Conservation (phyloP, 1,140 invertebrate species). For the Seison nebaliae region DNA sequence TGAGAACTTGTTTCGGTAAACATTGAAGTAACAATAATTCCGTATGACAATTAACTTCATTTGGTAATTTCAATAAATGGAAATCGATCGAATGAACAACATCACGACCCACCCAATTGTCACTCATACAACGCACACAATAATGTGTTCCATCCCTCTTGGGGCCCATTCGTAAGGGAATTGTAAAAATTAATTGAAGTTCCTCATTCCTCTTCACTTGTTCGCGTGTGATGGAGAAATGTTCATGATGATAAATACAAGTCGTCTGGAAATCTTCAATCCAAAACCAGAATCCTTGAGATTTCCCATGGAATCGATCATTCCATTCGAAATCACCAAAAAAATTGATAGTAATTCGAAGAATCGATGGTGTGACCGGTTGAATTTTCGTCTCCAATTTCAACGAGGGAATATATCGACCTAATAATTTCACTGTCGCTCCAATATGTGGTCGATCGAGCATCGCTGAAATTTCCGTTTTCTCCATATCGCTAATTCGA, state of each 20-base stretch:
- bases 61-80: slow-evolving; percentile 61
- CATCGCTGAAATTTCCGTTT: slow-evolving; percentile 51
- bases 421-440: slow-evolving; percentile 48
- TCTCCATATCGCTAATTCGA: slow-evolving; percentile 52
- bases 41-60: slow-evolving; percentile 72
- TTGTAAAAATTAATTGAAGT: slow-evolving; percentile 69
- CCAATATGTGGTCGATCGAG: slow-evolving; percentile 50
- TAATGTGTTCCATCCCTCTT: slow-evolving; percentile 59
- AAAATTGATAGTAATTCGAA: slow-evolving; percentile 56
- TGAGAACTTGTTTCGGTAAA: slow-evolving; percentile 51
- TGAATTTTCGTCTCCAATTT: slow-evolving; percentile 56
- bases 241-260: slow-evolving; percentile 80
- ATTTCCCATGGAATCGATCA: slow-evolving; percentile 44
- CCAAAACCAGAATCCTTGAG: slow-evolving; percentile 84
- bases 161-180: slow-evolving; percentile 66
- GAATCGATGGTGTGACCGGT: slow-evolving; percentile 65
- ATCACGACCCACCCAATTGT: slow-evolving; percentile 62
- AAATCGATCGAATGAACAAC: slow-evolving; percentile 47
- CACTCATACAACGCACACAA: slow-evolving; percentile 54
- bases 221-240: slow-evolving; percentile 59
- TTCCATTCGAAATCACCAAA: slow-evolving; percentile 45
- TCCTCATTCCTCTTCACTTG: slow-evolving; percentile 41
- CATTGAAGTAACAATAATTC: slow-evolving; percentile 69
- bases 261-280: slow-evolving; percentile 76
- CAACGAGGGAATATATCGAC: slow-evolving; percentile 52